Evolutionary conservation across 2,888 invertebrate genomes (phyloP), one percentile per base, ranked within the genome.

Genomic region (Pristionchus fissidentatus): DNA sequence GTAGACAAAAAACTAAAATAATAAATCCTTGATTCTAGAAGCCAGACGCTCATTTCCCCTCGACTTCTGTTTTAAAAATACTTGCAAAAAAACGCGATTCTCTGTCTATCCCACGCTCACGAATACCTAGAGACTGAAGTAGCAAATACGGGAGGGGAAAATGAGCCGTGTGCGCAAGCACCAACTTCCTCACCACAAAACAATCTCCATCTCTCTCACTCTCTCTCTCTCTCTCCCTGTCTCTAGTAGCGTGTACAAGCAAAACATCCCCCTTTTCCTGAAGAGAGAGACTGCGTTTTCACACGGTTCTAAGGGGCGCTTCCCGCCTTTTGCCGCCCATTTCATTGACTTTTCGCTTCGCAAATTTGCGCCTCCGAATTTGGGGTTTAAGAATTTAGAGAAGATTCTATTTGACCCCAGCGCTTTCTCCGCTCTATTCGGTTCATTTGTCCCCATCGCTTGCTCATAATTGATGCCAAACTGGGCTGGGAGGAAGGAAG

Each of bases 381-480:
- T 8, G 57, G 0, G 29, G 29, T 26, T 57, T 1, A 26, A 5
- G 0, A 15, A 29, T 57, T 26, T 57, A 5, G 15, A 10, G 3
- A 29, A 57, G 29, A n/a, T 26, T 10, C n/a, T 29, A 32, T 60
- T 32, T 29, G 13, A 29, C 13, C 19, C 32, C 19, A 22, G 52
- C 3, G 52, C 15, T 15, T 52, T 52, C 52, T 57, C n/a, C 3
- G 19, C 66, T 66, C 66, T 38, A 38, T 26, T 8, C 41, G n/a
- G 7, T 70, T 15, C 41, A 41, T 41, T 22, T n/a, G 55, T n/a
- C 4, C 22, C 19, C 70, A 26, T 43, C 43, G 26, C 41, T 70
- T 43, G 70, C 41, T 22, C 66, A 66, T 66, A 70, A 70, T 70
- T 70, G 70, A 70, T 70, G 38, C 60, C 60, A 60, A 60, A 60